Evolutionary conservation across 1,140 invertebrate species (phyloP), one percentile per base, ranked within the genome.

Genomic region (Pomacea maculata): DNA sequence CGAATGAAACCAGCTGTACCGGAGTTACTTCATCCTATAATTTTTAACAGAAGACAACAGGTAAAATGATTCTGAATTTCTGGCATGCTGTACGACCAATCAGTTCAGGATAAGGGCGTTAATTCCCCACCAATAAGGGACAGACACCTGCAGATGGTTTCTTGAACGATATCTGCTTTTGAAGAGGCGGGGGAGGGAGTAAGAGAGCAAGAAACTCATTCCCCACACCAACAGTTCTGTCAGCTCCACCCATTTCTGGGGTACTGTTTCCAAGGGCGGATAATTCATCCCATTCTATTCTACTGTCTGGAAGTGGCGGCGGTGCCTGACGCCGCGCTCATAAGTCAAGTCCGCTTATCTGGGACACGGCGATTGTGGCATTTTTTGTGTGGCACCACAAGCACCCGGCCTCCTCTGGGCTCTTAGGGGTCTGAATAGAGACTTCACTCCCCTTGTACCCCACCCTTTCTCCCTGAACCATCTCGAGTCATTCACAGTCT

Each of bases 271-370:
- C 29, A 70, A 70, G 29, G 67, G 67, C n/a, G 67, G 67, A 34
- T 70, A 70, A 70, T 70, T 70, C 67, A 70, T 70, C 67, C 67
- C 67, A 70, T 70, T 70, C 67, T 70, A 70, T 70, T 70, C 67
- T 34, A 70, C 12, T 61, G 57, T n/a, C 29, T 34, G 67, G n/a
- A n/a, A 12, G 11, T 34, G 67, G 11, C 67, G 67, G 21, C 67
- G n/a, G 67, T 12, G 29, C 29, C 67, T 70, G 67, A 70, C 67
- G 67, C 67, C 67, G 29, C 29, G 67, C 67, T 34, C 67, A 70
- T 70, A 70, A 70, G 67, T 70, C 67, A 70, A 12, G n/a, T n/a
- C 67, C 21, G 67, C 67, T 70, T 70, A 70, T 70, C 67, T 25
- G n/a, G 29, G 67, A n/a, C 67, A 34, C n/a, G 14, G 11, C 67